Evolutionary conservation across 2,888 invertebrate species (phyloP), one percentile per base, ranked within the genome.

Genomic region (Thereva unica): DNA sequence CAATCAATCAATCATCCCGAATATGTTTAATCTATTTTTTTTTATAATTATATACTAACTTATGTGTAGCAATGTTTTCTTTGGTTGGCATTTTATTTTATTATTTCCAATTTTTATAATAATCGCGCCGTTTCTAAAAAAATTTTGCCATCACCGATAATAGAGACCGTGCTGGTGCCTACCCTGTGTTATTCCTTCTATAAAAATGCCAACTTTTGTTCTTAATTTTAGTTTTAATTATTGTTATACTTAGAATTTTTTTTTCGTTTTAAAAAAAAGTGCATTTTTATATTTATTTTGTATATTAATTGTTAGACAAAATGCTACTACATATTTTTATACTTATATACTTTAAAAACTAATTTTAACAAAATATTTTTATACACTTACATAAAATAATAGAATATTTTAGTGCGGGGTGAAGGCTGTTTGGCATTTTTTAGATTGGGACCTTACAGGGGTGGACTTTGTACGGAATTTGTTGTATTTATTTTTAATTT

Each of bases 141-240:
- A 64, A 57, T 68, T 50, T 54, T 67, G 53, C 68, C 70, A 67
- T 69, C 56, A 67, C 56, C 66, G 63, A 76, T 78, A 76, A 23
- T 23, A 10, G 64, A 59, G 76, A 78, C 78, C 78, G 78, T 77
- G 79, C 78, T 78, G 77, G 76, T 77, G 78, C 78, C 78, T 78
- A 78, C 80, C 80, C 80, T 79, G 76, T 78, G 78, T 79, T 23
- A 23, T 23, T 23, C 77, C 78, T 78, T 78, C 77, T 76, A 76
- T 45, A 49, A 45, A 64, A 64, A 65, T 65, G 65, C 65, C 65
- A 65, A 37, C 38, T 53, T 53, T 34, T 52, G 35, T 37, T 8
- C 37, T 50, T 23, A 50, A n/a, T 52, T 8, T 12, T 23, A 12
- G 9, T 4, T 5, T 47, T 5, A 9, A 9, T n/a, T 12, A 47